These are phyloP conservation scores for Lapara coniferarum DNA, from an alignment of 2,888 invertebrate genomes.

Conservation along the genomic window DNA sequence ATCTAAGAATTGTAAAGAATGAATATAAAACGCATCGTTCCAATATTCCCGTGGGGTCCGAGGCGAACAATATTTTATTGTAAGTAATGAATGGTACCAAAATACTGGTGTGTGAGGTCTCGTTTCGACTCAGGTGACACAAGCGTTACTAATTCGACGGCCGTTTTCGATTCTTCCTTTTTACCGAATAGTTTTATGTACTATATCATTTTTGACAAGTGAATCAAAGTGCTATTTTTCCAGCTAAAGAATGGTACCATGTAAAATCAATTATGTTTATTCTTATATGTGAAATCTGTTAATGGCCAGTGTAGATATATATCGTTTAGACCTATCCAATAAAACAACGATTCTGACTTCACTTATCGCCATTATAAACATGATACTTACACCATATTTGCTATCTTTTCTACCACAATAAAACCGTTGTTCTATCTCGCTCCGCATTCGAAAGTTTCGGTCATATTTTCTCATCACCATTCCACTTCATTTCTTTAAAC, in stretches of 20 bases:
- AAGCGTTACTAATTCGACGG: constrained; percentile 76
- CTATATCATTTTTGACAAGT: not conserved
- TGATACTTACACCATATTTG: no score
- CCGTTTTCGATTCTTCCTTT: constrained; percentile 46
- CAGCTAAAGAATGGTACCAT: not conserved
- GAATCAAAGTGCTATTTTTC: not conserved
- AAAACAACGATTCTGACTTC: no score
- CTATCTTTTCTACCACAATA: not conserved
- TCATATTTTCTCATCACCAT: not conserved
- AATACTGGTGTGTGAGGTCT: constrained; percentile 78
- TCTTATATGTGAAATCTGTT: not conserved
- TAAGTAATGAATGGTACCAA: constrained; percentile 74
- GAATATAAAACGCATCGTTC: constrained; percentile 63
- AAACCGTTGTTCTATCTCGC: not conserved
- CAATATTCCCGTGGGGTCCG: constrained; percentile 70
- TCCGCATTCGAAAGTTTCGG: not conserved
- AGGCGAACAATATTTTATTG: constrained; percentile 70
- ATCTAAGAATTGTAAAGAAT: constrained; percentile 68
- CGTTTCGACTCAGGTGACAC: constrained; percentile 76
- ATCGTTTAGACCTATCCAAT: no score
- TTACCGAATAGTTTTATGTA: constrained; percentile 4
- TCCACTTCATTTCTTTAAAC: not conserved
- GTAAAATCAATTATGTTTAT: not conserved
- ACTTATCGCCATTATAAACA: no score
- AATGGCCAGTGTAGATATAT: not conserved